Evolutionary conservation across 2,797 vertebrate genomes (phyloP).

Genomic region (Melanotaenia maccullochi): DNA sequence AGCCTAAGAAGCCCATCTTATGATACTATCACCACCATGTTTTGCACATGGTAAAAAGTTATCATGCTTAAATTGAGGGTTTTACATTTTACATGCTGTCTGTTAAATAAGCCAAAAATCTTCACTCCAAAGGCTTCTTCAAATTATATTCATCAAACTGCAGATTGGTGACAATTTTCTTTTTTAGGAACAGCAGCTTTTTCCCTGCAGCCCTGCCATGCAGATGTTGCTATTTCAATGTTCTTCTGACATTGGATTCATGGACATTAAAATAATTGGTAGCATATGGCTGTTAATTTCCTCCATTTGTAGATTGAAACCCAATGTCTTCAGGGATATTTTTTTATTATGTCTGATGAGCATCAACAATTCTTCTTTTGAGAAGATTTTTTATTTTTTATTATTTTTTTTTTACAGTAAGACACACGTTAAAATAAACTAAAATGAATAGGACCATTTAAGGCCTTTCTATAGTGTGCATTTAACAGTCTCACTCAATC

Average conservation of each 20-base stretch:
- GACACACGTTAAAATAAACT: background rate
- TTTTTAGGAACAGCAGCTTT: too few relatives aligned
- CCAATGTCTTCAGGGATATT: background rate
- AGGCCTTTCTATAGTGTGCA: background rate
- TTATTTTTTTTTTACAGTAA: background rate
- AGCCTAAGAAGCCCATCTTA: too few relatives aligned
- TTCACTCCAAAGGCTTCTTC: background rate
- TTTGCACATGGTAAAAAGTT: background rate
- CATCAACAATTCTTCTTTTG: background rate
- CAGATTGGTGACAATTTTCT: background rate
- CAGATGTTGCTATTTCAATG: background rate
- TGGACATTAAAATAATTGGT: background rate
- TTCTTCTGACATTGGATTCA: background rate
- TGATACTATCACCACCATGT: background rate
- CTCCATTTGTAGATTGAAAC: background rate
- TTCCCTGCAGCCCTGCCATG: background rate
- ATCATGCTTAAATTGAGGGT: background rate
- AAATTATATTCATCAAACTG: background rate
- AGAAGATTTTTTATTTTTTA: background rate
- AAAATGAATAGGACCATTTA: background rate
- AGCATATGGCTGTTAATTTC: background rate
- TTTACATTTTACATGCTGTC: background rate
- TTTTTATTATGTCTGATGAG: background rate
- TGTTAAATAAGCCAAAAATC: too few relatives aligned
- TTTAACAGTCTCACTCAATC: constrained; percentile 16